A percentile compares a stretch with the other conserved stretches of the same genome.
phyloP scores from a whole-genome alignment of 2,888 invertebrate genomes.

The Megalurothrips usitatus region DNA sequence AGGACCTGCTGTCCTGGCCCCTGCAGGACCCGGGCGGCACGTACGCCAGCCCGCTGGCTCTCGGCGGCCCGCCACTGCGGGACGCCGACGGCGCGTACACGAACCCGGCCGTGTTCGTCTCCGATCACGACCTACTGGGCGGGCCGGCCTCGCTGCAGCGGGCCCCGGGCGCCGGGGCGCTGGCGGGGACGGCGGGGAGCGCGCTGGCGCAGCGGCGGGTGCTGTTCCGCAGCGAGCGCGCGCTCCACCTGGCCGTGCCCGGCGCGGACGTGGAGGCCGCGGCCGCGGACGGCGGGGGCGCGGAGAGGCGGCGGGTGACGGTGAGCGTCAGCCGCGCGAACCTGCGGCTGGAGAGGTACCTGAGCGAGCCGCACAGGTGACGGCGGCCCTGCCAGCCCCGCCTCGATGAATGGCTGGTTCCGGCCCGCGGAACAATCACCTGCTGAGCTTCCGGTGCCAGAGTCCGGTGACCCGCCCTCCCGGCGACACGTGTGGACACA shows the following conservation, averaged over 20 bases:
- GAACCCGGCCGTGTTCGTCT: background rate
- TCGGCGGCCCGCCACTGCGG: background rate
- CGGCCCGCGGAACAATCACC: too few relatives aligned
- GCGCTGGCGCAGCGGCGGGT: background rate
- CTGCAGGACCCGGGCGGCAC: background rate
- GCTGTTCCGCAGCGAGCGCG: background rate
- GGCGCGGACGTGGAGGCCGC: background rate
- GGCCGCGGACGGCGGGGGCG: background rate
- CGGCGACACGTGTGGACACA: too few relatives aligned
- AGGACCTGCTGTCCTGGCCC: background rate
- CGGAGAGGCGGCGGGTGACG: background rate
- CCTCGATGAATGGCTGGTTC: too few relatives aligned
- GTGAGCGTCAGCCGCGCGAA: background rate
- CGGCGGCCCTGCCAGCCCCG: background rate
- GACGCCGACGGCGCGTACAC: background rate
- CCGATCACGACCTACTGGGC: background rate
- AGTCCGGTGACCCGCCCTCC: too few relatives aligned
- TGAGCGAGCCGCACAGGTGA: conserved; percentile 5
- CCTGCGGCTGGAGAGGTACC: background rate
- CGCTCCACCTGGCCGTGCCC: background rate
- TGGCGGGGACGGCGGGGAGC: background rate
- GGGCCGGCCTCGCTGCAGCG: background rate
- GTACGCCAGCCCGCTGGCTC: background rate
- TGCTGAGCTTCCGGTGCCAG: too few relatives aligned
- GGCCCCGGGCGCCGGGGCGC: background rate